phyloP scores from a whole-genome alignment of 2,113 vertebrate genomes.

The Canis aureus region DNA sequence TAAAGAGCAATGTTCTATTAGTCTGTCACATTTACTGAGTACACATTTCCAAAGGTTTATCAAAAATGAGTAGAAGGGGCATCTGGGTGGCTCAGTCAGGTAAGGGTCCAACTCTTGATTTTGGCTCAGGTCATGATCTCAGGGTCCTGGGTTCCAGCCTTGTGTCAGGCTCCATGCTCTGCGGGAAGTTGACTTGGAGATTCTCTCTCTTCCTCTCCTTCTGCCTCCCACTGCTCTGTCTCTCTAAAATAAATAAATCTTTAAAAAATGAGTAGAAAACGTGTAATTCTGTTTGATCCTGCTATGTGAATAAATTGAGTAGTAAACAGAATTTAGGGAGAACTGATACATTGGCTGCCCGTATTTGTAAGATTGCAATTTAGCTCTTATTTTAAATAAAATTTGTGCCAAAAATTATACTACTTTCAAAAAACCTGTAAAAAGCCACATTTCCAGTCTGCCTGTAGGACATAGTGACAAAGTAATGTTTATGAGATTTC shows the following conservation, averaged over 20 bases:
- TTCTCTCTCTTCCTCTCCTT: neutral
- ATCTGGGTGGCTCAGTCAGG: neutral
- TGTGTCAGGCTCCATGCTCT: neutral
- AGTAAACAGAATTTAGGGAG: neutral
- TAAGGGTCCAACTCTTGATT: neutral
- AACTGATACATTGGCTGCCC: neutral
- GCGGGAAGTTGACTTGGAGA: neutral
- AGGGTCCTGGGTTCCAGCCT: neutral
- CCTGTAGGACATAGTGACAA: neutral
- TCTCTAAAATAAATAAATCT: neutral
- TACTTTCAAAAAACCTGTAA: neutral
- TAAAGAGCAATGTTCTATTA: neutral
- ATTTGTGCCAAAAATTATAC: neutral
- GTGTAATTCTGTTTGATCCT: neutral
- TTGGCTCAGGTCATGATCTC: neutral
- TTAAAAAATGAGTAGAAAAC: neutral
- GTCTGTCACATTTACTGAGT: neutral
- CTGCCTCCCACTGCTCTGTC: neutral
- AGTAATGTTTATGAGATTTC: neutral
- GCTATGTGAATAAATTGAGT: neutral
- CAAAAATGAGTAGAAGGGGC: constrained; percentile 3
- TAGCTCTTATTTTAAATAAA: neutral
- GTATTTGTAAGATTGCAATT: neutral
- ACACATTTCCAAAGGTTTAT: neutral
- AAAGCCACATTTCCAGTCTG: neutral